A percentile compares a stretch with the other conserved stretches of the same genome.
Evolutionary conservation across 2,888 invertebrate species (phyloP).

Genomic region (Leucozona laternaria): DNA sequence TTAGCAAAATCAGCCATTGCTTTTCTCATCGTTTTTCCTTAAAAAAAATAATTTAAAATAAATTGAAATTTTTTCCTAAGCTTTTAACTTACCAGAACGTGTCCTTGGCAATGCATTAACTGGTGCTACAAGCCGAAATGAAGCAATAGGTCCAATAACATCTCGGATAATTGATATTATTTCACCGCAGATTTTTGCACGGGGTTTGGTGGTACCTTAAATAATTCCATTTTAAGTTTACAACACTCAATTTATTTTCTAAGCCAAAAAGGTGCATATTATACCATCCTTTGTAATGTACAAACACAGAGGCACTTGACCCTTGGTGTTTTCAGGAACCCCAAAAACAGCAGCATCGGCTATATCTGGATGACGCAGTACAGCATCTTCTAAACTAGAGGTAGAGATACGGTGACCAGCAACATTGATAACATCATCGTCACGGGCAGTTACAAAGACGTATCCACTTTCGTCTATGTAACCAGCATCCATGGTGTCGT

Average conservation of each 20-base stretch:
- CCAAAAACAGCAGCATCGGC: conserved; percentile 95
- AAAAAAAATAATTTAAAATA: background rate
- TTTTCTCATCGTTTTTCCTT: conserved; percentile 87
- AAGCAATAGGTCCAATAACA: conserved; percentile 90
- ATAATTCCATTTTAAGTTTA: background rate
- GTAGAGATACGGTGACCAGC: conserved; percentile 96
- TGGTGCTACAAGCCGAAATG: conserved; percentile 91
- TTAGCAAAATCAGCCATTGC: conserved; percentile 93
- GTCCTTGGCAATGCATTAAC: conserved; percentile 94
- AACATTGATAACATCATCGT: conserved; percentile 97
- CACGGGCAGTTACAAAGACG: conserved; percentile 94
- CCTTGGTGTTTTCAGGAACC: conserved; percentile 94
- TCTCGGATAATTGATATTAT: conserved; percentile 83
- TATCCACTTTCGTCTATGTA: conserved; percentile 93
- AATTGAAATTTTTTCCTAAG: background rate
- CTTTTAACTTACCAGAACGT: conserved; percentile 88
- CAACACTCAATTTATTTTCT: background rate
- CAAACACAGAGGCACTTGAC: conserved; percentile 94
- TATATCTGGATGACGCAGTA: conserved; percentile 92
- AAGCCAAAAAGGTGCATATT: background rate
- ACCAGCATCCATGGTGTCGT: conserved; percentile 98
- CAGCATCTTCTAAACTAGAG: conserved; percentile 94
- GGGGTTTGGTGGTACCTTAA: conserved; percentile 72
- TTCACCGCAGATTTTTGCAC: conserved; percentile 81
- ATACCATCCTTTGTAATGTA: conserved; percentile 88